Conservation (phyloP, 2,797 vertebrate species). For the Paratrypauchen microcephalus region DNA sequence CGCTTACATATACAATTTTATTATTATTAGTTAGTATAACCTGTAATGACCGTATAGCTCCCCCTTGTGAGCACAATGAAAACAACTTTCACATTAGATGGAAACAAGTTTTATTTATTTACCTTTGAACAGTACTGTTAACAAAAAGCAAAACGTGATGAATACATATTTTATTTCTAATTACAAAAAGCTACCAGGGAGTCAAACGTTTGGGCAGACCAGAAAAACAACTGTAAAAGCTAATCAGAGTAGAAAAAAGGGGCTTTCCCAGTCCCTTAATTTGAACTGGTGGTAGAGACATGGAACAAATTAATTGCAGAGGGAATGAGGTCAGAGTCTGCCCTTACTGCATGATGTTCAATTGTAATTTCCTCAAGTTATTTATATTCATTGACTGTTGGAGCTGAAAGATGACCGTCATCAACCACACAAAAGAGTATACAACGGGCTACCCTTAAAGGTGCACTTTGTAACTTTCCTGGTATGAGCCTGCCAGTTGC, state of each 20-base stretch:
- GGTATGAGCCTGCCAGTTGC: no score
- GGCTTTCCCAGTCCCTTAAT: conserved; percentile 30
- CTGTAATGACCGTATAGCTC: conserved; percentile 8
- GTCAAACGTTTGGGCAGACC: conserved; percentile 5
- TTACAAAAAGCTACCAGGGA: conserved; percentile 63
- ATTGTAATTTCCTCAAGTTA: conserved; percentile 37
- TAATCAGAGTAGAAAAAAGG: conserved; percentile 8
- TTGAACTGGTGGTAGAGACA: conserved; percentile 27
- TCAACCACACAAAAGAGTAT: conserved; percentile 58
- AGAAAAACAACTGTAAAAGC: conserved; percentile 7
- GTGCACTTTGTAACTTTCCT: no score
- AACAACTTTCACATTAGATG: conserved; percentile 38
- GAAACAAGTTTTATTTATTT: conserved; percentile 58
- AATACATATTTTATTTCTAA: conserved; percentile 62
- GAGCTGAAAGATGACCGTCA: conserved; percentile 32
- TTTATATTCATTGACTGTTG: conserved; percentile 43
- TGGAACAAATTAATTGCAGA: conserved; percentile 32
- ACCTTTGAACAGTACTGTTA: conserved; percentile 73
- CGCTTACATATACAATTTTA: background rate
- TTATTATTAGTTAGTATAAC: background rate
- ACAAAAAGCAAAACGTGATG: conserved; percentile 59
- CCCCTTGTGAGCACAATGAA: conserved; percentile 9
- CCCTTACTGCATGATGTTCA: conserved; percentile 39
- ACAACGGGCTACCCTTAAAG: conserved; percentile 24
- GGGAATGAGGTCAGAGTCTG: conserved; percentile 44